Percentiles rank a stretch among this genome's conserved stretches.
phyloP scores from a whole-genome alignment of 1,140 invertebrate species.

The Polypedilum vanderplanki region DNA sequence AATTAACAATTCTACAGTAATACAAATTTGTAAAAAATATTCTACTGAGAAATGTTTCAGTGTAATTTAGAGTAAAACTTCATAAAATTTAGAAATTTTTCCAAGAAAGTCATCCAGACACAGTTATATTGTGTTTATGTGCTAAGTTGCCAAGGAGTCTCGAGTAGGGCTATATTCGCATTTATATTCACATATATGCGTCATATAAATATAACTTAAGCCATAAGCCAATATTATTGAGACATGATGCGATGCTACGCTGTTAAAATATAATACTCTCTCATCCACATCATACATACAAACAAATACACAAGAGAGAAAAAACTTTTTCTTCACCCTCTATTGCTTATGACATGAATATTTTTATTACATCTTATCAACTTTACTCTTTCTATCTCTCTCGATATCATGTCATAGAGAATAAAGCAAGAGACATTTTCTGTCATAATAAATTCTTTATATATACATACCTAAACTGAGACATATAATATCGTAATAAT shows the following conservation, averaged over 20 bases:
- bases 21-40: no score
- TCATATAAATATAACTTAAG: no score
- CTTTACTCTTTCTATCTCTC: background rate
- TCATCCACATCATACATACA: background rate
- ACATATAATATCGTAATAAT: no score
- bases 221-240: slow-evolving; percentile 9
- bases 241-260: slow-evolving; percentile 16
- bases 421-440: background rate
- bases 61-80: no score
- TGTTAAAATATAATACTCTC: background rate
- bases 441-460: no score
- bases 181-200: background rate
- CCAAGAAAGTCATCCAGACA: no score
- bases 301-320: background rate
- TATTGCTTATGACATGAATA: slow-evolving; percentile 19
- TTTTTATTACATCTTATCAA: slow-evolving; percentile 20
- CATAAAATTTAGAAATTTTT: no score
- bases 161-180: background rate
- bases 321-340: background rate
- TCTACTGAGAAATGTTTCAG: no score
- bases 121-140: background rate
- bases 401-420: background rate
- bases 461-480: no score
- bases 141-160: background rate
- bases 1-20: no score